Percentiles rank a stretch among this genome's conserved stretches.
Evolutionary conservation across 1,140 invertebrate genomes (phyloP).

Genomic region (Proales similis): DNA sequence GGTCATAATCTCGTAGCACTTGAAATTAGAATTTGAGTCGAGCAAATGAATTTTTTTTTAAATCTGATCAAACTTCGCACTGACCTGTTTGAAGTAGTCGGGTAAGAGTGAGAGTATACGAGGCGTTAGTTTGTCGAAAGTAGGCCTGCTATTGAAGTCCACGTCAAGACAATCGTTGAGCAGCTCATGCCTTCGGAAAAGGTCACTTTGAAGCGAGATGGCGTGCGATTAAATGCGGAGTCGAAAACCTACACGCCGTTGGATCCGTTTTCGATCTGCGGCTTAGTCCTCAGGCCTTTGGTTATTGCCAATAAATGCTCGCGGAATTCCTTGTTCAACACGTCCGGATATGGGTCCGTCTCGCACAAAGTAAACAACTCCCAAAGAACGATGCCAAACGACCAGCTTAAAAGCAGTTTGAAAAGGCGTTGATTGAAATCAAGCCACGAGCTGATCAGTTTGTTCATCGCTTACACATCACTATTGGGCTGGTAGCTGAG

Average conservation of each 20-base stretch:
- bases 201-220: no score
- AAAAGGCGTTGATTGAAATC: not conserved
- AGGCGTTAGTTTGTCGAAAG: slow-evolving; percentile 9
- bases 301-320: no score
- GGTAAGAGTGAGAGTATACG: not conserved
- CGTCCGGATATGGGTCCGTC: slow-evolving; percentile 19
- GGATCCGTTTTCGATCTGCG: no score
- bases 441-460: not conserved
- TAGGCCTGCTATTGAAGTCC: slow-evolving; percentile 3
- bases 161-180: slow-evolving; percentile 11
- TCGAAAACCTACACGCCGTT: no score
- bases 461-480: slow-evolving; percentile 55
- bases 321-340: slow-evolving; percentile 7
- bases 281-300: no score
- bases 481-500: slow-evolving; percentile 9
- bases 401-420: slow-evolving; percentile 59
- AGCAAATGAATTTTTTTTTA: no score
- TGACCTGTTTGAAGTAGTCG: slow-evolving; percentile 26
- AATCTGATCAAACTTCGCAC: no score
- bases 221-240: no score
- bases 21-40: no score
- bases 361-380: slow-evolving; percentile 59
- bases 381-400: slow-evolving; percentile 82
- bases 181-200: slow-evolving; percentile 18
- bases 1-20: no score